Evolutionary conservation across 1,140 invertebrate species (phyloP), one percentile per base, ranked within the genome.

Genomic region (Acyrthosiphon pisum): DNA sequence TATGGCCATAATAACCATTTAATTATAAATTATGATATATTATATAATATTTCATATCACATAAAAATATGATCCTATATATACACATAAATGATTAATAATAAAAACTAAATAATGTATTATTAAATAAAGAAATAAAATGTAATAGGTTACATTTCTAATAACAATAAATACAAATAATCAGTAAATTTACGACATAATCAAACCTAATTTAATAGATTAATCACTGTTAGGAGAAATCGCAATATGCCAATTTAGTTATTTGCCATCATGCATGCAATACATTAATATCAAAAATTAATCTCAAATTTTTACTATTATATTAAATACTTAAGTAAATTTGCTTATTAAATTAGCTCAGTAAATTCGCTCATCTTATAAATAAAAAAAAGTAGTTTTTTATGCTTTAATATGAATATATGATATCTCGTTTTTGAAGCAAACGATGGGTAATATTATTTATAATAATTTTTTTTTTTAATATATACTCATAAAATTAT

Each of bases 21-120:
- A 53, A 53, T 89, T 89, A 53, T 89, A 37, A 89, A 89, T 56
- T 89, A 89, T 26, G 50, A 89, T 41, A 86, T n/a, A 89, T 89
- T 89, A 89, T 26, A 56, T 89, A 89, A 89, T 41, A 89, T 56
- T 56, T 89, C 14, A 89, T 53, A 30, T 53, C 30, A 89, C 35
- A 37, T 89, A 37, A 89, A 88, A 23, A 37, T 41, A 84, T 50
- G 20, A 50, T 8, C 26, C 7, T 48, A 84, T 26, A 76, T 76
- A 20, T n/a, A 76, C 60, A 76, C 60, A 76, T n/a, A n/a, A 76
- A 76, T 76, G 14, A 76, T 60, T 14, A n/a, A 68, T 60, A 60
- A 60, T 68, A 76, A 76, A 68, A 35, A 76, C 14, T 76, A 30
- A 76, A 76, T 76, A n/a, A n/a, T 35, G 60, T 35, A 18, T n/a